Percentiles rank a stretch among this genome's conserved stretches.
Evolutionary conservation across 1,140 invertebrate genomes (phyloP).

Genomic region (Phymastichus coffea): DNA sequence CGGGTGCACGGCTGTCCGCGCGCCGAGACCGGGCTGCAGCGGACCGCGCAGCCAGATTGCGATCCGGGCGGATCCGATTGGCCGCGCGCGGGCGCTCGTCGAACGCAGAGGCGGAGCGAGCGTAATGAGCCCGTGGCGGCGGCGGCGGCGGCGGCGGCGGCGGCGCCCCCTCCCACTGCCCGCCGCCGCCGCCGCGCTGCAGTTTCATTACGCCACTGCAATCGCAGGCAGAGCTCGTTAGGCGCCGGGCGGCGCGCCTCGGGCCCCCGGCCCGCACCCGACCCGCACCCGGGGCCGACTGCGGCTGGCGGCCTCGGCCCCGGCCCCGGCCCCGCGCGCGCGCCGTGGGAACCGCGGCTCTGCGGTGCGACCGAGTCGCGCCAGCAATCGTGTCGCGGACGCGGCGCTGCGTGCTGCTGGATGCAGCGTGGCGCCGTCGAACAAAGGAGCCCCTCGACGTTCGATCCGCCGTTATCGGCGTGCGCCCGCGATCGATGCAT

Average conservation of each 20-base stretch:
- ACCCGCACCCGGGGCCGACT: too few relatives aligned
- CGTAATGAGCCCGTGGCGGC: conserved; percentile 57
- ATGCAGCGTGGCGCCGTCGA: too few relatives aligned
- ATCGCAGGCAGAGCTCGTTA: neutral
- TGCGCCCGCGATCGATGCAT: too few relatives aligned
- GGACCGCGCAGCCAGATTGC: conserved; percentile 54
- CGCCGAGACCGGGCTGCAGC: conserved; percentile 55
- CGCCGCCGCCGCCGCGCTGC: too few relatives aligned
- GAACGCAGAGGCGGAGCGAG: conserved; percentile 55
- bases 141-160: too few relatives aligned
- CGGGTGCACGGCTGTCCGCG: too few relatives aligned
- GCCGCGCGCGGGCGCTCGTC: conserved; percentile 44
- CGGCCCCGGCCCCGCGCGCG: neutral
- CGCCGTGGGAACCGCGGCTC: conserved; percentile 27
- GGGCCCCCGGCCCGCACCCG: neutral
- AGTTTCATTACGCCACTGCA: neutral
- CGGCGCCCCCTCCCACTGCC: too few relatives aligned
- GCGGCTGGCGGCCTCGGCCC: neutral
- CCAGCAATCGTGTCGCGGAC: too few relatives aligned
- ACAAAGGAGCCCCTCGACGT: too few relatives aligned
- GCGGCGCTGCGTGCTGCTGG: too few relatives aligned
- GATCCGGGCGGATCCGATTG: conserved; percentile 53
- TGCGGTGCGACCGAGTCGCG: too few relatives aligned
- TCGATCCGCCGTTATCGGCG: too few relatives aligned
- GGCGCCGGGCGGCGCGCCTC: conserved; percentile 1